These are phyloP conservation scores for Metallyticus violacea DNA, from an alignment of 2,888 invertebrate species.

Conservation along the genomic window DNA sequence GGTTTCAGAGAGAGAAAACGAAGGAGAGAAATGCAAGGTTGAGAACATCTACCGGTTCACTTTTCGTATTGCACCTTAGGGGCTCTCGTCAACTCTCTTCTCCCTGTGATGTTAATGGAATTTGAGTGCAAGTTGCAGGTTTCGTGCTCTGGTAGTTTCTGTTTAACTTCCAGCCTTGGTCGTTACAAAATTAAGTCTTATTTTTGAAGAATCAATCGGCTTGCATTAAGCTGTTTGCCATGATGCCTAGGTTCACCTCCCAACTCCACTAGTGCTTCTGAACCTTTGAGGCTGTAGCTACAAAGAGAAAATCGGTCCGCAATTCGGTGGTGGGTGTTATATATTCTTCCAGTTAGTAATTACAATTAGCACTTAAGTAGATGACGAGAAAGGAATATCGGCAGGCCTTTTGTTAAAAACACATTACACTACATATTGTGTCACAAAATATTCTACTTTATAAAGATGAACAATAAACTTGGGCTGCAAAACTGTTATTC, in stretches of 20 bases:
- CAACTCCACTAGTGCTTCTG: background rate
- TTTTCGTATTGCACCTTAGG: conserved; percentile 8
- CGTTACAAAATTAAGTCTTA: background rate
- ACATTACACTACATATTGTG: too few relatives aligned
- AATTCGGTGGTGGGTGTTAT: too few relatives aligned
- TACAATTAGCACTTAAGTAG: too few relatives aligned
- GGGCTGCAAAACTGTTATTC: too few relatives aligned
- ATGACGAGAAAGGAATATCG: too few relatives aligned
- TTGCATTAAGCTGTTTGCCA: background rate
- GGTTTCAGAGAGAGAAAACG: too few relatives aligned
- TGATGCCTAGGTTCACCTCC: background rate
- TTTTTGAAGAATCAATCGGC: background rate
- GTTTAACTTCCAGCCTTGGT: background rate
- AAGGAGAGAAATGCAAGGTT: background rate
- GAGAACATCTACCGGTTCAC: background rate
- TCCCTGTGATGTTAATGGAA: background rate
- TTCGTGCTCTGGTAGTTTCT: too few relatives aligned
- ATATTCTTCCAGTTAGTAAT: too few relatives aligned
- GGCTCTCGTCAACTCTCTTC: background rate
- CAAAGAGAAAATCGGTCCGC: too few relatives aligned
- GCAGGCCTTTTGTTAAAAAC: too few relatives aligned
- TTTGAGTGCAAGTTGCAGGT: background rate
- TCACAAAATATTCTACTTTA: too few relatives aligned
- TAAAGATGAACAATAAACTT: too few relatives aligned
- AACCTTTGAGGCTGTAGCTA: background rate